Percentiles rank a stretch among this genome's conserved stretches.
phyloP scores from a whole-genome alignment of 2,888 invertebrate species.

The Fragum sueziense region DNA sequence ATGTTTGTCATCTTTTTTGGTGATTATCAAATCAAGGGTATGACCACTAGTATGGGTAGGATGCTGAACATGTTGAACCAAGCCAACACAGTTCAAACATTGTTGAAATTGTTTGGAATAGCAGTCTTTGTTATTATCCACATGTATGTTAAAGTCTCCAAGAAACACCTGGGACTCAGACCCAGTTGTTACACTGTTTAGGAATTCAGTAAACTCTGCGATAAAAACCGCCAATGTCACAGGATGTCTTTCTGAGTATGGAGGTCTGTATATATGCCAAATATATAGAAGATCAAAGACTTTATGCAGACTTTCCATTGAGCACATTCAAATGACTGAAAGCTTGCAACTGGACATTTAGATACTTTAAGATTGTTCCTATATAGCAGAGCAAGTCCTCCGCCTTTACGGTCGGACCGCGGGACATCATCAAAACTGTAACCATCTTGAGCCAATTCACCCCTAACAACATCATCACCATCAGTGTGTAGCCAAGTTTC shows the following conservation, averaged over 20 bases:
- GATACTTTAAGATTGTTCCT: too few species aligned
- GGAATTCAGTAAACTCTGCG: constrained; percentile 18
- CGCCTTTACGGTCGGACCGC: too few species aligned
- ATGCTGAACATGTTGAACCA: constrained; percentile 13
- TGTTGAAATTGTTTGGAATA: constrained; percentile 31
- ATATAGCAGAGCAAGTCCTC: too few species aligned
- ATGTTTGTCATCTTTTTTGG: constrained; percentile 14
- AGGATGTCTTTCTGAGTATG: constrained; percentile 28
- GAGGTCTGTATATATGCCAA: constrained; percentile 47
- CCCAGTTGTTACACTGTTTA: constrained; percentile 22
- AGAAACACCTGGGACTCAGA: constrained; percentile 22
- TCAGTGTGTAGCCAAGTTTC: constrained; percentile 34
- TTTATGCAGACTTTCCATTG: constrained; percentile 31
- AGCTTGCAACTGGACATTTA: constrained; percentile 9
- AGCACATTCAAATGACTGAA: constrained; percentile 34
- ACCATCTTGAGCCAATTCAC: constrained; percentile 35
- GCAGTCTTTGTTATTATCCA: constrained; percentile 24
- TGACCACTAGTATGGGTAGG: constrained; percentile 17
- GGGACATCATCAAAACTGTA: constrained; percentile 31
- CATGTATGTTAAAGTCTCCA: constrained; percentile 39
- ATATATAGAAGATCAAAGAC: constrained; percentile 25
- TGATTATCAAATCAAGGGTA: constrained; percentile 9
- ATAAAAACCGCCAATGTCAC: constrained; percentile 5
- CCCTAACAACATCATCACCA: constrained; percentile 36
- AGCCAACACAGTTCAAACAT: constrained; percentile 27